Conservation (phyloP, 1,140 invertebrate genomes). For the Drosophila busckii region DNA sequence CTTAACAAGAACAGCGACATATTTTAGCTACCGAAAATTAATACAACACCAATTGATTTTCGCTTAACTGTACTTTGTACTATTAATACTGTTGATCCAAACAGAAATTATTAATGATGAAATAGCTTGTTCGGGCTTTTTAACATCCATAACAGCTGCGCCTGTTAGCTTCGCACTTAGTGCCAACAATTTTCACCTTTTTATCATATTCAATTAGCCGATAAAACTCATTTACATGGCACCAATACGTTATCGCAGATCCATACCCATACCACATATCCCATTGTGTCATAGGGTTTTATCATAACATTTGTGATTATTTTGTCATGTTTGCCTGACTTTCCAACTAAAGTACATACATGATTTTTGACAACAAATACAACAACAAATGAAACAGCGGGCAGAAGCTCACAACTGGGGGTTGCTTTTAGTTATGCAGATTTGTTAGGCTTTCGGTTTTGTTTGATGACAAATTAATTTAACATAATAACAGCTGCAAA, state of each 20-base stretch:
- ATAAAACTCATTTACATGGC: conserved; percentile 67
- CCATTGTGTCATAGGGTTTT: conserved; percentile 37
- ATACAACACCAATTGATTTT: conserved; percentile 67
- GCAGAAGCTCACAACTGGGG: conserved; percentile 15
- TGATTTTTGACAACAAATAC: conserved; percentile 21
- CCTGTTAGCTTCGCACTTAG: no score
- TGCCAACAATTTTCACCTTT: conserved; percentile 1
- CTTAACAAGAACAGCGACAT: conserved; percentile 18
- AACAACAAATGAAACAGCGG: no score
- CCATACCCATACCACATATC: conserved; percentile 16
- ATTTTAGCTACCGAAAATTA: conserved; percentile 43
- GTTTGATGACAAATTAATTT: conserved; percentile 75
- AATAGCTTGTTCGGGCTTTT: no score
- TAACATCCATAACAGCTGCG: no score
- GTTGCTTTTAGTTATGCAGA: conserved; percentile 68
- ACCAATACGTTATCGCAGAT: conserved; percentile 27
- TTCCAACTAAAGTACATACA: conserved; percentile 24
- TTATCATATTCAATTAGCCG: conserved; percentile 68
- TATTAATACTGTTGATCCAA: conserved; percentile 52
- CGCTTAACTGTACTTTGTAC: conserved; percentile 69
- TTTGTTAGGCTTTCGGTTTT: conserved; percentile 44
- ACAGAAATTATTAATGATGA: no score
- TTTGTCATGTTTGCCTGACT: conserved; percentile 58
- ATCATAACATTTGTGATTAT: conserved; percentile 70
- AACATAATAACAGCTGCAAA: conserved; percentile 74